A percentile compares a stretch with the other conserved stretches of the same genome.
These are phyloP conservation scores for Merodon equestris DNA, from an alignment of 2,888 invertebrate genomes.

Conservation along the genomic window DNA sequence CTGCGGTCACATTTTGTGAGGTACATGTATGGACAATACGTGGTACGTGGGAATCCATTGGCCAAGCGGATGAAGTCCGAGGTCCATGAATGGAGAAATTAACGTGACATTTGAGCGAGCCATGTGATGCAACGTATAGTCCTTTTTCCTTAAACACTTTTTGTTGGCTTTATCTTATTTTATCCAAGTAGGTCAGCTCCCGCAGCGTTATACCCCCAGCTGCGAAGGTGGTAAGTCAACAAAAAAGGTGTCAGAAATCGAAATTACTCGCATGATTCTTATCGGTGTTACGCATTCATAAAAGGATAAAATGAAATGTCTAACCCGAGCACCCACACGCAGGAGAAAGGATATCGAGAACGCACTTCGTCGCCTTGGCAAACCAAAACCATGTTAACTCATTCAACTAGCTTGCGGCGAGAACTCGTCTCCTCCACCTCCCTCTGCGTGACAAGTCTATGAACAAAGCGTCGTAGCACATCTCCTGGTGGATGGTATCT, in stretches of 20 bases:
- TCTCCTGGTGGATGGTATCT: slow-evolving; percentile 10
- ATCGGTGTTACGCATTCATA: slow-evolving; percentile 63
- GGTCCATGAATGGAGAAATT: no score
- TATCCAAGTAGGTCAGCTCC: no score
- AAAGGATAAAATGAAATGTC: slow-evolving; percentile 26
- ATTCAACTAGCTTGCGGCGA: slow-evolving; percentile 49
- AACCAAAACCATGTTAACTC: slow-evolving; percentile 62
- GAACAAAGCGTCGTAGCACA: slow-evolving; percentile 42
- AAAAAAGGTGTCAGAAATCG: slow-evolving; percentile 39
- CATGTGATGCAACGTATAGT: no score
- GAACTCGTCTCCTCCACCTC: slow-evolving; percentile 4
- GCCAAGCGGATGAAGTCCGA: no score
- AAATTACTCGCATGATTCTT: slow-evolving; percentile 52
- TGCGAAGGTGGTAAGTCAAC: not conserved
- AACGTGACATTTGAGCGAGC: no score
- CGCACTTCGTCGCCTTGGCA: slow-evolving; percentile 61
- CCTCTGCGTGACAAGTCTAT: slow-evolving; percentile 43
- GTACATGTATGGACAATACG: not conserved
- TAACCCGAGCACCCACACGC: slow-evolving; percentile 1
- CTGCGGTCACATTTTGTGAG: slow-evolving; percentile 1
- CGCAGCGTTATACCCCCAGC: no score
- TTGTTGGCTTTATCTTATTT: no score
- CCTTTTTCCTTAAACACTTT: no score
- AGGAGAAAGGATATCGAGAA: slow-evolving; percentile 23
- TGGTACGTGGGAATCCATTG: no score